Conservation (phyloP, 2,797 vertebrate genomes). For the Serranus cabrilla region DNA sequence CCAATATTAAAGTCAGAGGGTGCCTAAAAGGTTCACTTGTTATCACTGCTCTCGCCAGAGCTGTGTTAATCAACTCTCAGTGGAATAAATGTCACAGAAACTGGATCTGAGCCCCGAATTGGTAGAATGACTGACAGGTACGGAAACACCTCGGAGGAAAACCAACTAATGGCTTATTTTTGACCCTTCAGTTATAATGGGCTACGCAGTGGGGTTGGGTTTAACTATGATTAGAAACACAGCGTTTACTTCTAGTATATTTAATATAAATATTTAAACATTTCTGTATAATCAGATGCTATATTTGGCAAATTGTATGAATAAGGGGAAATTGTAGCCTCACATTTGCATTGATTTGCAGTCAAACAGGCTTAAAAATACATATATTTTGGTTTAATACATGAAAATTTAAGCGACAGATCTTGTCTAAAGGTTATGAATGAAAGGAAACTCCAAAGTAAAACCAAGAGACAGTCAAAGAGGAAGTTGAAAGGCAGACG, state of each 20-base stretch:
- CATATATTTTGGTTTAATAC: neutral
- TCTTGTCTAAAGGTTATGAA: constrained; percentile 24
- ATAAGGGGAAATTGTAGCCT: neutral
- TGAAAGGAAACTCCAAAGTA: constrained; percentile 41
- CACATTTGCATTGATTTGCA: neutral
- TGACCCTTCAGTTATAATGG: constrained; percentile 26
- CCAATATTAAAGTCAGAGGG: constrained; percentile 44
- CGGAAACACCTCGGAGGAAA: constrained; percentile 24
- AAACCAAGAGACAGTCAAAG: constrained; percentile 45
- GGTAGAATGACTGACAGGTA: constrained; percentile 35
- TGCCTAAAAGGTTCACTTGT: constrained; percentile 50
- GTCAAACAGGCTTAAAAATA: neutral
- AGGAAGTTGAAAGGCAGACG: constrained; percentile 54
- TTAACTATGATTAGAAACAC: neutral
- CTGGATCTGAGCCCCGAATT: constrained; percentile 18
- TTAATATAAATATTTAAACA: constrained; percentile 8
- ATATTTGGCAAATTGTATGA: neutral
- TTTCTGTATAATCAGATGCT: neutral
- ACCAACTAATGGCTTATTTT: constrained; percentile 15
- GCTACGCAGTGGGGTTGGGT: neutral
- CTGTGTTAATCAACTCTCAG: constrained; percentile 47
- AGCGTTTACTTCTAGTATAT: neutral
- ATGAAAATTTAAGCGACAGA: constrained; percentile 3
- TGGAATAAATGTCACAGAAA: constrained; percentile 52
- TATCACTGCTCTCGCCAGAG: constrained; percentile 39